Evolutionary conservation across 2,113 vertebrate genomes (phyloP), one percentile per base, ranked within the genome.

Genomic region (Hydrochoerus hydrochaeris): DNA sequence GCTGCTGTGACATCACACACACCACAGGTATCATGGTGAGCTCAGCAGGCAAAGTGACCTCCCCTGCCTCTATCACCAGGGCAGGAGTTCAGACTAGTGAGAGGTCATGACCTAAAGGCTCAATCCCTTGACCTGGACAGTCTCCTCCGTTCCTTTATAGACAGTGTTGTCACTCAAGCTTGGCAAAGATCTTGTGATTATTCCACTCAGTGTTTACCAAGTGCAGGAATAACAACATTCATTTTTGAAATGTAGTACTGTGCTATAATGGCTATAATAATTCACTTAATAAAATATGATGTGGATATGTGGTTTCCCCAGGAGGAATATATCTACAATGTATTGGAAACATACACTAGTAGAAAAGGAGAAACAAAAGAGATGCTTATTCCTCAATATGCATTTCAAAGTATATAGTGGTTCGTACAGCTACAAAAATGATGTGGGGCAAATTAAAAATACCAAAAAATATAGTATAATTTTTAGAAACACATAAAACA

Each of bases 1-100:
- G n/a, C 7, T 5, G 97, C 10, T 98, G 98, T 46, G 99, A 99
- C 99, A 99, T 95, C 99, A 99, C 99, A 99, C 97, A 94, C 98
- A 1, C 97, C 99, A 60, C 28, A 98, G 98, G 32, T 95, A 94
- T 94, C 90, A 97, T 98, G 98, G 98, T 90, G 54, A 86, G 60
- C 54, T 17, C 24, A 75, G 57, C 52, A 10, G 17, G 67, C 69
- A 32, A 11, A 54, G 10, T 0, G 3, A 54, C 1, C 41, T 49
- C 58, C 16, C 44, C n/a, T 52, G 73, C 57, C 75, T 71, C 65
- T 57, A 28, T 5, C 38, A 30, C 17, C 90, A 22, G 24, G 2
- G 9, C 26, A 30, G 35, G 11, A 65, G 41, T 16, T 11, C 7
- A 60, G 4, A n/a, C 13, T 3, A 38, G 19, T 12, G 14, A 41